Conservation (phyloP, 2,888 invertebrate species). For the Caenorhabditis plicata region DNA sequence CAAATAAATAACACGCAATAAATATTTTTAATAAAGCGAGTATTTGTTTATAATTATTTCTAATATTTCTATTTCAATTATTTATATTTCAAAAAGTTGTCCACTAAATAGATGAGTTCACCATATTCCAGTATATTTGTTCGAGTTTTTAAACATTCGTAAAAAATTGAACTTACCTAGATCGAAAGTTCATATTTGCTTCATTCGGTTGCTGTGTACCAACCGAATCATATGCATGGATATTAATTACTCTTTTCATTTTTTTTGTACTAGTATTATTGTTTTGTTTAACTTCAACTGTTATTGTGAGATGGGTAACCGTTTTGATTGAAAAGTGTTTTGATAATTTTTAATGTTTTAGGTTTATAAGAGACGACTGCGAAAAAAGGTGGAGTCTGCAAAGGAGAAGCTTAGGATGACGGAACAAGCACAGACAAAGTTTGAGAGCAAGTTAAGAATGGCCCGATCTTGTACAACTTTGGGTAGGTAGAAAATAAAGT, state of each 20-base stretch:
- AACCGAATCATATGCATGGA: constrained; percentile 25
- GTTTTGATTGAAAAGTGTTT: too few species aligned
- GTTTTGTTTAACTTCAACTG: constrained; percentile 21
- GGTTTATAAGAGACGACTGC: constrained; percentile 30
- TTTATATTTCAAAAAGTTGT: too few species aligned
- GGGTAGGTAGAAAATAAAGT: too few species aligned
- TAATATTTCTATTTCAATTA: too few species aligned
- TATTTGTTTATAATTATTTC: too few species aligned
- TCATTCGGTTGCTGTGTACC: constrained; percentile 29
- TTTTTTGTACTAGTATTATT: constrained; percentile 15
- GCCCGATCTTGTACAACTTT: too few species aligned
- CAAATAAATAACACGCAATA: too few species aligned
- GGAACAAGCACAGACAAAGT: constrained; percentile 17
- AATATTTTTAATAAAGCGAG: too few species aligned
- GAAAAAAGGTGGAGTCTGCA: constrained; percentile 18
- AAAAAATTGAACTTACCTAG: too few species aligned
- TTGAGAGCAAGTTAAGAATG: too few species aligned
- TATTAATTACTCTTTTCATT: constrained; percentile 18
- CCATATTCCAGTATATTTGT: constrained; percentile 25
- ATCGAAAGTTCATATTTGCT: constrained; percentile 26
- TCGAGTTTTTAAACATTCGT: too few species aligned
- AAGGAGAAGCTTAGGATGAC: constrained; percentile 13
- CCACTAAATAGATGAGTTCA: constrained; percentile 19
- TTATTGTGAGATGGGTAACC: constrained; percentile 18
- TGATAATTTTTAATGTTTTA: constrained; percentile 1